Base-by-base conservation (phyloP, 2,888 invertebrate genomes). In the Pammene fasciana region DNA sequence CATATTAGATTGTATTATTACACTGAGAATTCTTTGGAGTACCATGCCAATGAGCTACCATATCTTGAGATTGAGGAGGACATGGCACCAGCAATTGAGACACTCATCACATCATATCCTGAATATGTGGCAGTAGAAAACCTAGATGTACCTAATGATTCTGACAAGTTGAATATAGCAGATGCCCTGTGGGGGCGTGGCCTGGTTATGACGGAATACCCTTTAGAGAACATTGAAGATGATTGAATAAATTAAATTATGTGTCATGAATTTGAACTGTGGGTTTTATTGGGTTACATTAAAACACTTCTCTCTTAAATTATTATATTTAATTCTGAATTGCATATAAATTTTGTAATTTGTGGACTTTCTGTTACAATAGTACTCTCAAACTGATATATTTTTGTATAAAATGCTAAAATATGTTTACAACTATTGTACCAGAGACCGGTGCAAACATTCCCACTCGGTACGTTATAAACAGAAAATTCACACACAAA, bases 171-270 rank as follows among this genome's bases (percentile, higher is more conserved):
- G 41, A 84, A 88, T 61, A 82, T 92, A 68, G 95, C 94, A 4
- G 94, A 94, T 68, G 95, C 96, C 62, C 88, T 98, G 65, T 98
- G 98, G 96, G 97, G 97, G 77, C 94, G 95, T 74, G 97, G 97
- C 0, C 87, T 98, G 9, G 84, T 98, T 9, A 94, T 97, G 89
- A 96, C 97, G 3, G 94, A 95, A 73, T 89, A 92, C 73, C 95
- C 95, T 43, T 84, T 95, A 72, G 90, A 92, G 45, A 85, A 82
- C 72, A 78, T 93, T 73, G 91, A 90, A 72, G 89, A 90, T 78
- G 86, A 90, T 79, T 89, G 81, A 86, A 77, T 61, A 11, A 64
- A 68, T 50, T 61, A 11, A 64, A 68, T 50, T 43, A 59, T 59
- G 52, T 66, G 11, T 56, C 10, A 65, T 55, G 41, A 64, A 61